Percentiles rank a stretch among this genome's conserved stretches.
Conservation (phyloP, 2,888 invertebrate genomes). For the Drosophila affinis region DNA sequence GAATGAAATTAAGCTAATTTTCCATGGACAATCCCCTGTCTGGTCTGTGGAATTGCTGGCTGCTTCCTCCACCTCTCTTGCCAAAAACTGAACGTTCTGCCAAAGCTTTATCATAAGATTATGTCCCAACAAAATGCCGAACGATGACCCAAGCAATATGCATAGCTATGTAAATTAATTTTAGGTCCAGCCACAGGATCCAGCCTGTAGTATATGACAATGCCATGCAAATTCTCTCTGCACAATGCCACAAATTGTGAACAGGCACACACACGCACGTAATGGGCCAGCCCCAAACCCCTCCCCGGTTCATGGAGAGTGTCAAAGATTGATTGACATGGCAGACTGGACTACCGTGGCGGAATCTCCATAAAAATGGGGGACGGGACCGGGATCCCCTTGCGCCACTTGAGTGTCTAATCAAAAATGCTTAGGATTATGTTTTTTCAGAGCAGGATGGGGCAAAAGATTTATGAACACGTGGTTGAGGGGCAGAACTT, state of each 20-base stretch:
- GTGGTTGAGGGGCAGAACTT: constrained; percentile 29
- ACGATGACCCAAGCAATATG: constrained; percentile 30
- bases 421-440: constrained; percentile 30
- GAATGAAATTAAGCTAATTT: not conserved
- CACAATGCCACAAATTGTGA: constrained; percentile 12
- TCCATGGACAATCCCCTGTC: too few relatives aligned
- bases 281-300: too few relatives aligned
- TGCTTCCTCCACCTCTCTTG: too few relatives aligned
- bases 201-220: not conserved
- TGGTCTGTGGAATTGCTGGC: too few relatives aligned
- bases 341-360: not conserved
- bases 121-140: constrained; percentile 20
- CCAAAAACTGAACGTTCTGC: constrained; percentile 5
- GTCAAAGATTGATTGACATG: constrained; percentile 45
- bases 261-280: not conserved
- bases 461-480: constrained; percentile 47
- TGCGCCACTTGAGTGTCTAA: constrained; percentile 18
- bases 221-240: constrained; percentile 10
- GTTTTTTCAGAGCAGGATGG: constrained; percentile 3
- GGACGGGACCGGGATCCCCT: constrained; percentile 14
- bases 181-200: constrained; percentile 7
- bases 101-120: constrained; percentile 2
- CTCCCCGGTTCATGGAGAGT: not conserved
- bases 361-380: constrained; percentile 27
- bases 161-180: constrained; percentile 47